A percentile compares a stretch with the other conserved stretches of the same genome.
Evolutionary conservation across 2,888 invertebrate species (phyloP).

Genomic region (Lucinisca nassula): DNA sequence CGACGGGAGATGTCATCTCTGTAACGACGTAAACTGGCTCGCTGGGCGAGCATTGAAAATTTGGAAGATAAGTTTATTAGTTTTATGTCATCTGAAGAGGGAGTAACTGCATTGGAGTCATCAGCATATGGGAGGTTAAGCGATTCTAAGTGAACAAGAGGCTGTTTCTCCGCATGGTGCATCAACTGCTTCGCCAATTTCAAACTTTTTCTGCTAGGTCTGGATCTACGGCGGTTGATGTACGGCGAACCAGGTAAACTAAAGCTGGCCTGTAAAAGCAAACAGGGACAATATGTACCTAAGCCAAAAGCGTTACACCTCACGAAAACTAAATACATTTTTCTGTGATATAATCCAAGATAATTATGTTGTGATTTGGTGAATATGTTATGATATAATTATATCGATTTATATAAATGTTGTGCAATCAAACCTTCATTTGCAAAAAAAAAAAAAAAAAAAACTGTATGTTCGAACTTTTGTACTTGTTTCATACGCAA

Average conservation of each 20-base stretch:
- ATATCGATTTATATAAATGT: too few species aligned
- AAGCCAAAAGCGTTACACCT: neutral
- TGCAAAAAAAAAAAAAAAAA: too few species aligned
- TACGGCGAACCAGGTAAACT: constrained; percentile 99
- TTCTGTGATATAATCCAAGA: too few species aligned
- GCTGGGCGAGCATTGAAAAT: constrained; percentile 88
- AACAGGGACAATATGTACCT: neutral
- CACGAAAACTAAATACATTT: neutral
- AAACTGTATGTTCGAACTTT: too few species aligned
- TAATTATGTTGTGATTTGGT: too few species aligned
- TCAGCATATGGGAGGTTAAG: constrained; percentile 96
- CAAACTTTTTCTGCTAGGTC: constrained; percentile 92
- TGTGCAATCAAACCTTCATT: too few species aligned
- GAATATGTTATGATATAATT: too few species aligned
- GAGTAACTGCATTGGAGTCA: constrained; percentile 98
- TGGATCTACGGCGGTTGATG: constrained; percentile 94
- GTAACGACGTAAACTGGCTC: constrained; percentile 73
- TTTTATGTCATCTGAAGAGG: constrained; percentile 96
- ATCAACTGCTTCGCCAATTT: constrained; percentile 71
- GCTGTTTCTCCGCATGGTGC: constrained; percentile 93
- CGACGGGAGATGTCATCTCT: constrained; percentile 72
- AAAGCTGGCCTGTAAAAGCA: constrained; percentile 94
- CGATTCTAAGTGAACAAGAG: constrained; percentile 95
- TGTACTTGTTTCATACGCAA: too few species aligned
- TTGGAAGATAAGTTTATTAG: constrained; percentile 84